Evolutionary conservation across 2,113 vertebrate species (phyloP), one percentile per base, ranked within the genome.

Genomic region (Antechinus stuartii): DNA sequence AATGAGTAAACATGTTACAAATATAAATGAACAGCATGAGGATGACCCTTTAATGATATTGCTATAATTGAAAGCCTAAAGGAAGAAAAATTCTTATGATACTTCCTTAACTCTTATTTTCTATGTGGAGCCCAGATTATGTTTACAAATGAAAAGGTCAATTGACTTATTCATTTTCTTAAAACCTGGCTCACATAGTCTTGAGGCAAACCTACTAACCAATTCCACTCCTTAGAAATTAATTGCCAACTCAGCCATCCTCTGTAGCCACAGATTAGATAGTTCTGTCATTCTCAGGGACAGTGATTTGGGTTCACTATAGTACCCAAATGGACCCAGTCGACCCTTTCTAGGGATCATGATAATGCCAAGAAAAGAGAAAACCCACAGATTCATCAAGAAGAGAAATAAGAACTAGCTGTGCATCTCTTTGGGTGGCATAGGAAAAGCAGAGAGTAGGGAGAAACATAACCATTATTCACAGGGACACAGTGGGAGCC

Each of bases 381-480:
- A 52, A n/a, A 0, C 3, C 61, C 50, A 23, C 61, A 30, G 54
- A 46, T 47, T 76, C 54, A 52, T 92, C 42, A 93, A 22, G 35
- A 96, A 55, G 53, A 91, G 35, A 93, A 91, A 54, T 19, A 76
- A 1, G 5, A 94, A 92, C 26, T 91, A 95, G 46, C 16, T 91
- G 50, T 61, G 68, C 54, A 50, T 76, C 6, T 0, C 1, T 94
- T 96, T 92, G 5, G 8, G 1, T 68, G 26, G 35, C 92, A 96
- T n/a, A 14, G 50, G 0, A 47, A 91, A 93, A 92, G 46, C 47
- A 53, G 54, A 55, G 0, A 1, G 2, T 42, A 90, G 4, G 68
- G 1, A 89, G 24, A 93, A 76, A 30, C 0, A 19, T 4, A 47
- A 54, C 0, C 16, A 0, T 0, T 90, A 9, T 53, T 27, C 7